Evolutionary conservation across 2,888 invertebrate species (phyloP).

Genomic region (Lochmaea crataegi): DNA sequence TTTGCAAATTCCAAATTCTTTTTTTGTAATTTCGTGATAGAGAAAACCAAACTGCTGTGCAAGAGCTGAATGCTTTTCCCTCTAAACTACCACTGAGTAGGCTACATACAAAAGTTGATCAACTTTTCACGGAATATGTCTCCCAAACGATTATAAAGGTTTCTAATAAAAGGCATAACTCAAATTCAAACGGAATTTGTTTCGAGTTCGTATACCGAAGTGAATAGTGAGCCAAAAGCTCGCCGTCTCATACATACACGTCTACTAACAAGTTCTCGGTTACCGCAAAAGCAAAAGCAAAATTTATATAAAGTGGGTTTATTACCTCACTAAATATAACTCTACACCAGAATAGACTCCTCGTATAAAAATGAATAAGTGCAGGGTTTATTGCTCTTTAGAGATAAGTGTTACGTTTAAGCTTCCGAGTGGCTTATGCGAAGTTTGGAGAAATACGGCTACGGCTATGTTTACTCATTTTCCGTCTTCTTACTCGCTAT

Average conservation of each 20-base stretch:
- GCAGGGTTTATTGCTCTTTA: conserved; percentile 39
- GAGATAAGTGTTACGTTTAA: conserved; percentile 37
- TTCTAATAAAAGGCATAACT: conserved; percentile 19
- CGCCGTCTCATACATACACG: conserved; percentile 9
- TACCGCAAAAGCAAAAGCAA: conserved; percentile 25
- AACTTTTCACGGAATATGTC: no score
- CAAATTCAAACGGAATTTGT: conserved; percentile 24
- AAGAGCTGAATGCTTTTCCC: no score
- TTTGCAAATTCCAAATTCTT: no score
- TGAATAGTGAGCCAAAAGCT: conserved; percentile 23
- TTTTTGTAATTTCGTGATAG: no score
- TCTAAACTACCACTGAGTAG: no score
- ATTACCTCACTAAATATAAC: conserved; percentile 40
- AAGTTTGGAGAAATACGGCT: conserved; percentile 26
- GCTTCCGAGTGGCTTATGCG: conserved; percentile 21
- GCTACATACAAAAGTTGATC: no score
- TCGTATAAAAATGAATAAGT: conserved; percentile 37
- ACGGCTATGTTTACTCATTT: conserved; percentile 25
- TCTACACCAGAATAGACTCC: conserved; percentile 34
- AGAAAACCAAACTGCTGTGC: no score
- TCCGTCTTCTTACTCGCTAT: neutral
- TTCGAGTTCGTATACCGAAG: conserved; percentile 17
- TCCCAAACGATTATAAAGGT: neutral
- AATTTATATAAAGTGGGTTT: conserved; percentile 36
- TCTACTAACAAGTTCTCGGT: conserved; percentile 24